These are phyloP conservation scores for Proisotoma minuta DNA, from an alignment of 2,888 invertebrate genomes.

Conservation along the genomic window DNA sequence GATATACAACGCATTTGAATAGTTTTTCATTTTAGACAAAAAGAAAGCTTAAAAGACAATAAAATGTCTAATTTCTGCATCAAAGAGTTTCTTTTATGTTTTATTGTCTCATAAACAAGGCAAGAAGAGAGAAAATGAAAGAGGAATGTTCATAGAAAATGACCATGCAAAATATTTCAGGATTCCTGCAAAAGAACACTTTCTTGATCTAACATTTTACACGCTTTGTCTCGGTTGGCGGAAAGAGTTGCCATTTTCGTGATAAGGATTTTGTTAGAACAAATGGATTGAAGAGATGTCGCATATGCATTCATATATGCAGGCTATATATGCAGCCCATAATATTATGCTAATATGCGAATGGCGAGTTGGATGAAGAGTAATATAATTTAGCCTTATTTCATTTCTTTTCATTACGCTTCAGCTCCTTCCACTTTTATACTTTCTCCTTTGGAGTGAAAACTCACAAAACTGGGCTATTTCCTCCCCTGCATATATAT, in stretches of 20 bases:
- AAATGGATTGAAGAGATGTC: neutral
- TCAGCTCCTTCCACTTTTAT: neutral
- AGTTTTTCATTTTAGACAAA: too few species aligned
- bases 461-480: neutral
- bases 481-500: constrained; percentile 1
- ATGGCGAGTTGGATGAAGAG: constrained; percentile 6
- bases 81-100: too few species aligned
- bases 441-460: neutral
- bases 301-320: constrained; percentile 13
- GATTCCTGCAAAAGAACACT: constrained; percentile 1
- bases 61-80: too few species aligned
- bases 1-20: too few species aligned
- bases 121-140: neutral
- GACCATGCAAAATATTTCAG: neutral
- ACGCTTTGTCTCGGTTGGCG: constrained; percentile 3
- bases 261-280: constrained; percentile 10
- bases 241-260: neutral
- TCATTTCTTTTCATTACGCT: constrained; percentile 17
- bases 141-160: too few species aligned
- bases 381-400: constrained; percentile 16
- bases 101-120: neutral
- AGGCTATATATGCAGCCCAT: neutral
- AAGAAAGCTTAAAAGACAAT: too few species aligned
- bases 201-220: constrained; percentile 11
- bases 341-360: constrained; percentile 15